phyloP scores from a whole-genome alignment of 2,113 vertebrate species.

The Platanista minor region DNA sequence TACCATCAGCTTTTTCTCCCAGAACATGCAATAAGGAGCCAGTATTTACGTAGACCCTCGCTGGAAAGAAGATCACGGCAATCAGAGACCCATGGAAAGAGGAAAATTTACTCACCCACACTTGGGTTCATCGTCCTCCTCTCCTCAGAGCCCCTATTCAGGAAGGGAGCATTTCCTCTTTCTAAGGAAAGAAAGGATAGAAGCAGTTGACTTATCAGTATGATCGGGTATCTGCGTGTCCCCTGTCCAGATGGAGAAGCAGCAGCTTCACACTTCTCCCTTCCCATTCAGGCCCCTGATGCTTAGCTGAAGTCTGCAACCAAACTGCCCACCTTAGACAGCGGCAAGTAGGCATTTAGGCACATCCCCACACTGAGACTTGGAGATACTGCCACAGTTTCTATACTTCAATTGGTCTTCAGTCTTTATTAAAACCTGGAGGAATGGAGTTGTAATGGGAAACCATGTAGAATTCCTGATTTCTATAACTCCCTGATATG shows the following conservation, averaged over 20 bases:
- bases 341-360: not conserved
- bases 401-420: not conserved
- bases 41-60: conserved; percentile 49
- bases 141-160: not conserved
- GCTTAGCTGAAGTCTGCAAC: not conserved
- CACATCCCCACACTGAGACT: not conserved
- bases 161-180: conserved; percentile 2
- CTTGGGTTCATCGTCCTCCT: not conserved
- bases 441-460: not conserved
- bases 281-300: not conserved
- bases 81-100: conserved; percentile 53
- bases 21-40: conserved; percentile 51
- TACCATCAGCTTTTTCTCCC: conserved; percentile 54
- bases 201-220: conserved; percentile 3
- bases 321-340: not conserved
- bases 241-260: not conserved
- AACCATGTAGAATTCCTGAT: not conserved
- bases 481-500: not conserved
- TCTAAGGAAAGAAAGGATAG: conserved; percentile 27
- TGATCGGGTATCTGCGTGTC: not conserved
- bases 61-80: conserved; percentile 50
- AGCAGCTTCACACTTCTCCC: not conserved
- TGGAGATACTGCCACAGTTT: not conserved
- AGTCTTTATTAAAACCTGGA: not conserved
- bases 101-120: conserved; percentile 61